phyloP scores from a whole-genome alignment of 1,140 invertebrate genomes.

The Phthorimaea operculella region DNA sequence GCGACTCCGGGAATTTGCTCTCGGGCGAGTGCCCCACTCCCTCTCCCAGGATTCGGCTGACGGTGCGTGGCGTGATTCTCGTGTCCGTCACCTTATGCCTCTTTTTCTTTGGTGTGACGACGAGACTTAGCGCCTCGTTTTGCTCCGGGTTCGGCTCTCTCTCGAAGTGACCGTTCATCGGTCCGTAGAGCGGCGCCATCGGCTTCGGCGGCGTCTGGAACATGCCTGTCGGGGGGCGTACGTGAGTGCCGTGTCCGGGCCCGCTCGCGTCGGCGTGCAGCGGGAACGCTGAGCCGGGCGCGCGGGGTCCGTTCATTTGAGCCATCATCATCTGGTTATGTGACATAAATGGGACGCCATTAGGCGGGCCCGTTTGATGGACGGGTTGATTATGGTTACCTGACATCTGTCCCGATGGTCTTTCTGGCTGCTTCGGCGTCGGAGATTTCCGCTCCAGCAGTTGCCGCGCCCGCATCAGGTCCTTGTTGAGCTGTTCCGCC shows the following conservation, averaged over 20 bases:
- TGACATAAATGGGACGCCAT: constrained; percentile 51
- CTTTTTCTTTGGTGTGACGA: constrained; percentile 95
- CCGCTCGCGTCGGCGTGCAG: constrained; percentile 57
- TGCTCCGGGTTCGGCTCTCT: constrained; percentile 83
- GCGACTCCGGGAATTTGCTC: constrained; percentile 69
- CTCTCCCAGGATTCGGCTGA: constrained; percentile 86
- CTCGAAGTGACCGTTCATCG: constrained; percentile 76
- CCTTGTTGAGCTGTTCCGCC: constrained; percentile 84
- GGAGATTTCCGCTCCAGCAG: constrained; percentile 86
- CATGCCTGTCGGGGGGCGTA: constrained; percentile 78
- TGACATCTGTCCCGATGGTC: constrained; percentile 71
- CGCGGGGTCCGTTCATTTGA: constrained; percentile 64
- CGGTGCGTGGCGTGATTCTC: constrained; percentile 90
- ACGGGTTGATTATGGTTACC: constrained; percentile 71
- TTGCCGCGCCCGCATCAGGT: constrained; percentile 80
- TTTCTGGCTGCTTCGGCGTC: constrained; percentile 80
- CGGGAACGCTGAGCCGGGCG: constrained; percentile 66
- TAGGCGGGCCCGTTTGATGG: constrained; percentile 57
- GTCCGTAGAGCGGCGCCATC: constrained; percentile 73
- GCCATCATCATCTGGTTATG: constrained; percentile 60
- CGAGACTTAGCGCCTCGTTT: constrained; percentile 92
- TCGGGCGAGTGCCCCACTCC: constrained; percentile 75
- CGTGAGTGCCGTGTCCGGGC: constrained; percentile 76
- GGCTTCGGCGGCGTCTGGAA: constrained; percentile 83
- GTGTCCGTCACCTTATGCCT: constrained; percentile 97